A percentile compares a stretch with the other conserved stretches of the same genome.
Conservation (phyloP, 2,797 vertebrate species). For the Steatocranus sp. region DNA sequence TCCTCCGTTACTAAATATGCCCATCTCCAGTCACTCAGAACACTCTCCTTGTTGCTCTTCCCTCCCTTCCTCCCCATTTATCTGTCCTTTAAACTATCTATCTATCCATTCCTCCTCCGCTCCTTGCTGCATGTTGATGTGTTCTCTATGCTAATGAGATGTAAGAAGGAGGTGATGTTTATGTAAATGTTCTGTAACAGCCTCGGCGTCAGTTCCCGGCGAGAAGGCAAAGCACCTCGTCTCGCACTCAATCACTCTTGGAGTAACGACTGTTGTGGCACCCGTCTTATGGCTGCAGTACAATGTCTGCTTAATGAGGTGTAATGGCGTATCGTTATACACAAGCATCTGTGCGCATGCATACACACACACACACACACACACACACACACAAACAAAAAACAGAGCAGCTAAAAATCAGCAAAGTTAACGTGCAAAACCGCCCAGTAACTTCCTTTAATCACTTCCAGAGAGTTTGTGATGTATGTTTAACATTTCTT, state of each 20-base stretch:
- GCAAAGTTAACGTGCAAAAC: constrained; percentile 18
- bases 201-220: constrained; percentile 8
- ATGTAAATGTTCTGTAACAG: constrained; percentile 57
- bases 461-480: neutral
- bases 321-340: constrained; percentile 2
- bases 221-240: constrained; percentile 23
- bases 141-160: constrained; percentile 57
- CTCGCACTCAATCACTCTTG: constrained; percentile 42
- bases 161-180: constrained; percentile 45
- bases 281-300: constrained; percentile 33
- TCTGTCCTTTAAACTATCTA: constrained; percentile 19
- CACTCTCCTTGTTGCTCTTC: neutral
- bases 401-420: neutral
- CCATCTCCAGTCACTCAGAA: constrained; percentile 1
- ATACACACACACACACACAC: neutral
- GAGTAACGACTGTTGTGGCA: constrained; percentile 7
- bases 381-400: neutral
- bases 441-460: neutral
- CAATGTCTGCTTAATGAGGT: constrained; percentile 57
- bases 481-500: constrained; percentile 21
- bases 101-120: constrained; percentile 18
- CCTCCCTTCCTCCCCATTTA: neutral
- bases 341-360: neutral
- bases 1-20: constrained; percentile 9
- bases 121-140: constrained; percentile 24